These are phyloP conservation scores for Synanthedon tipuliformis DNA, from an alignment of 2,888 invertebrate genomes.

Conservation along the genomic window DNA sequence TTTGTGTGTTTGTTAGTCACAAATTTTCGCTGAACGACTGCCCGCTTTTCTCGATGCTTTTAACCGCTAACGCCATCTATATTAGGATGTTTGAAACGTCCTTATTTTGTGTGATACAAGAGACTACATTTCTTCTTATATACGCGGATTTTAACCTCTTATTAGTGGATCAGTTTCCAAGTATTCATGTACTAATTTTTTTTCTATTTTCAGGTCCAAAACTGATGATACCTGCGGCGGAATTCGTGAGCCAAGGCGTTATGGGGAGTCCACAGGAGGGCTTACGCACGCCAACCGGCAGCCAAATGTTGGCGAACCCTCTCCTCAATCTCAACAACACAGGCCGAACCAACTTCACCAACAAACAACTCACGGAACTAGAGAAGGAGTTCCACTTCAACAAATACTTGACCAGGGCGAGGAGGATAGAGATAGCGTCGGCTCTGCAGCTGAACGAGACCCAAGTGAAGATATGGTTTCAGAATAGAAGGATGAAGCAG, in stretches of 20 bases:
- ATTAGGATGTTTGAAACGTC: too few species aligned
- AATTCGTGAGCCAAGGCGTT: conserved; percentile 57
- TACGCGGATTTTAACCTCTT: too few species aligned
- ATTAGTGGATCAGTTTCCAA: too few species aligned
- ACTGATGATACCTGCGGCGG: conserved; percentile 70
- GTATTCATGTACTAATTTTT: too few species aligned
- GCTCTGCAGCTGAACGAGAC: conserved; percentile 97
- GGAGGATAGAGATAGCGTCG: conserved; percentile 97
- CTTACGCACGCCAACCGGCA: conserved; percentile 61
- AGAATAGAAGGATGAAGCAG: conserved; percentile 98
- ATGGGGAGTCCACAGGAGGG: conserved; percentile 61
- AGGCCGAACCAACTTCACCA: conserved; percentile 98
- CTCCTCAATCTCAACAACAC: conserved; percentile 78
- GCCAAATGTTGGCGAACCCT: conserved; percentile 57
- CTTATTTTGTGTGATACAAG: too few species aligned
- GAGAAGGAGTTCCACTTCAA: conserved; percentile 99
- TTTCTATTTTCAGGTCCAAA: conserved; percentile 72
- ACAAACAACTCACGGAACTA: conserved; percentile 98
- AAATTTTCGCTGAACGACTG: too few species aligned
- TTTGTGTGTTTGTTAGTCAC: too few species aligned
- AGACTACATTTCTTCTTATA: too few species aligned
- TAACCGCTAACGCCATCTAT: too few species aligned
- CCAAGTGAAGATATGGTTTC: conserved; percentile 98
- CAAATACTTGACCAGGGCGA: conserved; percentile 96
- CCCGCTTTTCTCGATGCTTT: too few species aligned